Conservation (phyloP, 2,113 vertebrate species). For the Seriola rivoliana region DNA sequence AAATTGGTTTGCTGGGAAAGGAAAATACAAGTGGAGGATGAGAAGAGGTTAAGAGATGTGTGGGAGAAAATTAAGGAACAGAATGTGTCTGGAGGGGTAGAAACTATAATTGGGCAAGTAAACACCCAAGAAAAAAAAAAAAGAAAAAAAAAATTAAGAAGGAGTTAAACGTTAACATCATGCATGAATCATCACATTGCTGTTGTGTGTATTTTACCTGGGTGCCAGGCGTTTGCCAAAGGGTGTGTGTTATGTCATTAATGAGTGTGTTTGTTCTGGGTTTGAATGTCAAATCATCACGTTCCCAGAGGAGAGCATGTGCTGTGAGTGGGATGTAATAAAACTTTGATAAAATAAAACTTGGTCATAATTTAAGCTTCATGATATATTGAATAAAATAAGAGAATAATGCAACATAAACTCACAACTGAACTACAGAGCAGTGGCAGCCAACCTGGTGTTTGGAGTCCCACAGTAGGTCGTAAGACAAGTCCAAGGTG, state of each 20-base stretch:
- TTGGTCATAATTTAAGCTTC: background rate
- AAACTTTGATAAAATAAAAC: background rate
- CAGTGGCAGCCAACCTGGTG: background rate
- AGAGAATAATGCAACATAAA: background rate
- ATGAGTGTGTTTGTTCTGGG: background rate
- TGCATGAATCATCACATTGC: constrained; percentile 40
- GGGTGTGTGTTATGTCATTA: constrained; percentile 32
- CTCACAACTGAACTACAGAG: background rate
- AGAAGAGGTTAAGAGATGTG: constrained; percentile 38
- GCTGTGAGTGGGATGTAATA: constrained; percentile 13
- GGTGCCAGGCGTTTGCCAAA: constrained; percentile 7
- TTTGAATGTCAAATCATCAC: constrained; percentile 31
- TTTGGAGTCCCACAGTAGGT: too few relatives aligned
- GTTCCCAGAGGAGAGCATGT: background rate
- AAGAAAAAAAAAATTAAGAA: background rate
- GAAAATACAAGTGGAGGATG: constrained; percentile 23
- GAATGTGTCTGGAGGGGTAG: constrained; percentile 31
- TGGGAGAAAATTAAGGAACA: constrained; percentile 50
- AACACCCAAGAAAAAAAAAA: constrained; percentile 4
- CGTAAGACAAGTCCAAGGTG: background rate
- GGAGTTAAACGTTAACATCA: constrained; percentile 15
- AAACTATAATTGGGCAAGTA: constrained; percentile 48
- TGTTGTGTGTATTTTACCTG: constrained; percentile 36
- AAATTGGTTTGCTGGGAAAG: constrained; percentile 59
- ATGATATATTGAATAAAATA: background rate